Evolutionary conservation across 2,888 invertebrate genomes (phyloP).

Genomic region (Chorisops tibialis): DNA sequence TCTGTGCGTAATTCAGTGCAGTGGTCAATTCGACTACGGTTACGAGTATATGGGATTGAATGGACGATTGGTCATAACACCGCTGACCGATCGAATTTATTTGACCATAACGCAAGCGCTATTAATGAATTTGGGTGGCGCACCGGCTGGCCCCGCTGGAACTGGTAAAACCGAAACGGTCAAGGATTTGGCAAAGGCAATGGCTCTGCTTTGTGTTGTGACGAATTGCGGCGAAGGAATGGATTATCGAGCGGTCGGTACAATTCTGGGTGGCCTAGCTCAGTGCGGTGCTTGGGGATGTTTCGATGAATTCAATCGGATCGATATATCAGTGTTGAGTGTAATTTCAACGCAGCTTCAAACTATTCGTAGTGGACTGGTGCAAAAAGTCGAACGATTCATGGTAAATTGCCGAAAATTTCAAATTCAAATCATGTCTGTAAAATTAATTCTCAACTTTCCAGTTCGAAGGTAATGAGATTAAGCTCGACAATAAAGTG

Average conservation of each 20-base stretch:
- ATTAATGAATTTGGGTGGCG: constrained; percentile 87
- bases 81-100: constrained; percentile 88
- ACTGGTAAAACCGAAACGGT: constrained; percentile 81
- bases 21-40: constrained; percentile 82
- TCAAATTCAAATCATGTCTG: too few species aligned
- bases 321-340: constrained; percentile 87
- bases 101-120: constrained; percentile 90
- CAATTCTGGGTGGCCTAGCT: constrained; percentile 60
- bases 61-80: constrained; percentile 86
- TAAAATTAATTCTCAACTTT: constrained; percentile 22
- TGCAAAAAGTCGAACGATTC: constrained; percentile 71
- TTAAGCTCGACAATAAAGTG: constrained; percentile 76
- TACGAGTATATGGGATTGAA: constrained; percentile 95
- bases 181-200: constrained; percentile 87
- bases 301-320: constrained; percentile 92
- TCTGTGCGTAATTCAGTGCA: constrained; percentile 78
- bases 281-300: constrained; percentile 87
- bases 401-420: constrained; percentile 56
- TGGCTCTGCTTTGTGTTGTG: constrained; percentile 77
- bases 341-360: constrained; percentile 91
- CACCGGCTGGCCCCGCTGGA: constrained; percentile 70
- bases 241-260: constrained; percentile 81
- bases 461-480: constrained; percentile 81
- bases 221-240: constrained; percentile 93
- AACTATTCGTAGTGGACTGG: constrained; percentile 79